These are phyloP conservation scores for Rhaphigaster nebulosa DNA, from an alignment of 2,888 invertebrate genomes.

Conservation along the genomic window DNA sequence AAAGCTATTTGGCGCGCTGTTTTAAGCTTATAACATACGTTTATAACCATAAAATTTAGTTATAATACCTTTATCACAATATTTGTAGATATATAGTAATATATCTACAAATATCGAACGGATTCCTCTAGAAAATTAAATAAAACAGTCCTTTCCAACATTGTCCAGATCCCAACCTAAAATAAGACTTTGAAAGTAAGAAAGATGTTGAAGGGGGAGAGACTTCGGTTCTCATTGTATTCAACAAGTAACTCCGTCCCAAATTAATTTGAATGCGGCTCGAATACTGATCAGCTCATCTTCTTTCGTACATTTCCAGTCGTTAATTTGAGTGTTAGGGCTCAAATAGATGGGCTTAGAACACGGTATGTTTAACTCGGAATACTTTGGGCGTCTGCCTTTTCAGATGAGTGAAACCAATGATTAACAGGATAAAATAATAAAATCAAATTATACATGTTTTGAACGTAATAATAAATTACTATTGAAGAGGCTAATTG, in stretches of 20 bases:
- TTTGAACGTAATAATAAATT: too few species aligned
- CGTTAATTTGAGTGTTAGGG: background rate
- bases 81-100: too few species aligned
- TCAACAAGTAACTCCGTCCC: slow-evolving; percentile 3
- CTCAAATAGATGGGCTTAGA: background rate
- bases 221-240: background rate
- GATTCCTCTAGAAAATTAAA: background rate
- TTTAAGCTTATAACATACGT: too few species aligned
- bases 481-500: too few species aligned
- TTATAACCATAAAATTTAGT: too few species aligned
- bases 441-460: too few species aligned
- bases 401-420: too few species aligned
- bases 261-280: background rate
- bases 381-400: too few species aligned
- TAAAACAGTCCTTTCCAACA: background rate
- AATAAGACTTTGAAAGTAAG: background rate
- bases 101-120: too few species aligned
- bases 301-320: background rate
- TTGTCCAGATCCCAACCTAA: background rate
- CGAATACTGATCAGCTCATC: slow-evolving; percentile 2
- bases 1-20: too few species aligned
- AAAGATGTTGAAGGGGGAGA: background rate
- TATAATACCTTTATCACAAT: too few species aligned
- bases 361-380: background rate
- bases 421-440: too few species aligned